These are phyloP conservation scores for Nothobranchius kuhntae DNA, from an alignment of 2,113 vertebrate species.

Conservation along the genomic window DNA sequence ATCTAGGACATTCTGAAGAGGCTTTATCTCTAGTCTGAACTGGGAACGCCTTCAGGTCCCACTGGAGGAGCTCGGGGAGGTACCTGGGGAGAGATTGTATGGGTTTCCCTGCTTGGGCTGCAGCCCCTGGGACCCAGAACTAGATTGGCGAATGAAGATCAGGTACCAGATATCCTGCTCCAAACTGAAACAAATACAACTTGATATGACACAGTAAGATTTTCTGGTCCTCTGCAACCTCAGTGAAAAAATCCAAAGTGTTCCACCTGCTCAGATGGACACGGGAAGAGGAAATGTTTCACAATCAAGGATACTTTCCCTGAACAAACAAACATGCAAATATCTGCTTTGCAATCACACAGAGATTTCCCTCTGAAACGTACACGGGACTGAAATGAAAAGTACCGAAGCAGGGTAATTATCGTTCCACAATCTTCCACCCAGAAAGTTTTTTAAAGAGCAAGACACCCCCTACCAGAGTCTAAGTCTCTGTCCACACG, in stretches of 20 bases:
- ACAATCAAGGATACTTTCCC: slow-evolving; percentile 29
- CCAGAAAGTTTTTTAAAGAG: neutral
- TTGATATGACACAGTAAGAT: slow-evolving; percentile 23
- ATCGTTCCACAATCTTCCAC: neutral
- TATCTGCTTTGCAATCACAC: slow-evolving; percentile 20
- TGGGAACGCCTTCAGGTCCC: too few relatives aligned
- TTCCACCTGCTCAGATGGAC: slow-evolving; percentile 24
- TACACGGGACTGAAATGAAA: neutral
- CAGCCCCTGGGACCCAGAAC: too few relatives aligned
- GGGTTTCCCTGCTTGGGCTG: too few relatives aligned
- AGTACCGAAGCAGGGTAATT: neutral
- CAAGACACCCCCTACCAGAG: too few relatives aligned
- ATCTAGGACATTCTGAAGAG: too few relatives aligned
- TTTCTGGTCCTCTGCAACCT: slow-evolving; percentile 1
- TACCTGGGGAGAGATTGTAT: too few relatives aligned
- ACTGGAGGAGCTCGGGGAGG: too few relatives aligned
- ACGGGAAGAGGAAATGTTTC: slow-evolving; percentile 28
- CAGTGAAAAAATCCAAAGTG: slow-evolving; percentile 40
- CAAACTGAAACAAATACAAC: neutral
- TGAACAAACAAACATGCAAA: slow-evolving; percentile 27
- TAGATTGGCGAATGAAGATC: too few relatives aligned
- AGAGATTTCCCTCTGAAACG: slow-evolving; percentile 19
- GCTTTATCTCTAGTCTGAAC: too few relatives aligned
- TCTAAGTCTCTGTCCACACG: too few relatives aligned
- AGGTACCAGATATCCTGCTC: too few relatives aligned